Evolutionary conservation across 2,113 vertebrate species (phyloP), one percentile per base, ranked within the genome.

Genomic region (Cygnus buccinator): DNA sequence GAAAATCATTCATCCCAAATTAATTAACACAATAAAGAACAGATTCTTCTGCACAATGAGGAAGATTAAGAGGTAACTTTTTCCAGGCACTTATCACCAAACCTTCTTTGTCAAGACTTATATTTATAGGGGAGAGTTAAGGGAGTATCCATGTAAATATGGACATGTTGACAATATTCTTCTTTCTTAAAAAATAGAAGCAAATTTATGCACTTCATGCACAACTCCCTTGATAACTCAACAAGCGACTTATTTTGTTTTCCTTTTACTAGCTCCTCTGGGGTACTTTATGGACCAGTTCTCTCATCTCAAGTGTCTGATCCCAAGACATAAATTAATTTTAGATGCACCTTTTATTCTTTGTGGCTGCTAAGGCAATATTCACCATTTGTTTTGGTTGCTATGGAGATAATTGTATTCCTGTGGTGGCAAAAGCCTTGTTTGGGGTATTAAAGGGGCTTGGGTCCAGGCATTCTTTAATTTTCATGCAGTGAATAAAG

Each of bases 341-440:
- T 98, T 96, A 97, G 96, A 95, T 95, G 89, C 67, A 98, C 90
- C 94, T 97, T 98, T 97, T 97, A 97, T 97, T 97, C 94, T 97
- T 97, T 93, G 89, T 94, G 92, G 89, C 95, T 95, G 93, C 91
- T 95, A 88, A 97, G 79, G 97, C 95, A 98, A 96, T 97, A 96
- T 85, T 97, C 97, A 97, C 90, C 97, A 93, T 98, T 98, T 98
- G 93, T 97, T 98, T 98, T 94, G 54, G 97, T 98, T 98, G 78
- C 93, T 82, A 97, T 98, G 93, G 97, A 97, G 89, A 98, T 95
- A 98, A 97, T 96, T 97, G 97, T 97, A 96, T 98, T 98, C 97
- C 95, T 97, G 87, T 92, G 39, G 44, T 94, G 85, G 82, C 87
- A 97, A 89, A 84, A 97, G 93, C 94, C 94, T 97, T 96, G 78